Base-by-base conservation (phyloP, 2,888 invertebrate genomes). In the Sesamia inferens region DNA sequence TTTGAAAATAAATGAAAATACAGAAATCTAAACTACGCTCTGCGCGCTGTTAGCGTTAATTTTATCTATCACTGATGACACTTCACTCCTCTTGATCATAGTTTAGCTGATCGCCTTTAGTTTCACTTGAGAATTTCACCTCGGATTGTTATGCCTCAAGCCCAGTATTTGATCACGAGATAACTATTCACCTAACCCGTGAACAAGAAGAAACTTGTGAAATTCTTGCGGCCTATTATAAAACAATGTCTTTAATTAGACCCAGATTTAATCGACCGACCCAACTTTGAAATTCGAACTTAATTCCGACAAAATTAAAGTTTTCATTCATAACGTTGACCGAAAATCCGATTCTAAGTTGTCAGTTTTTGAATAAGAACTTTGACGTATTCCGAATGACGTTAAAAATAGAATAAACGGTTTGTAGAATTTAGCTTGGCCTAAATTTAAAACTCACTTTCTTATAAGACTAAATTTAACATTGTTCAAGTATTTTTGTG, bases 401-500 rank as follows among this genome's bases (percentile, higher is more conserved):
- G 10, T 51, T 51, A 19, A 10, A 54, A 11, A 54, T 51, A 19
- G 19, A 19, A 19, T 19, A 19, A 51, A 8, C 19, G 5, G 39
- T 39, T 39, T 7, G 39, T 39, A 39, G 3, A 39, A 39, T 39
- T 39, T 6, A 39, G 39, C 7, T 54, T n/a, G n/a, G n/a, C 0
- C 54, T 54, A 11, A 54, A 54, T 10, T 54, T 54, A n/a, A n/a
- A 54, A 11, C 54, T n/a, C 11, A 5, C 0, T 54, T 11, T 54
- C 10, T 54, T 10, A n/a, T 54, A 11, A 54, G 11, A 54, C 5
- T 5, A 47, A 39, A 71, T 19, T 19, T 11, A 57, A 57, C 5
- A 39, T 24, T 47, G 22, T 24, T 71, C 11, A 39, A 57, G 47
- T 11, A 48, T 62, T 74, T 48, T 75, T 74, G 39, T 22, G 57